Percentiles rank a stretch among this genome's conserved stretches.
phyloP scores from a whole-genome alignment of 2,888 invertebrate genomes.

The Hybos culiciformis region DNA sequence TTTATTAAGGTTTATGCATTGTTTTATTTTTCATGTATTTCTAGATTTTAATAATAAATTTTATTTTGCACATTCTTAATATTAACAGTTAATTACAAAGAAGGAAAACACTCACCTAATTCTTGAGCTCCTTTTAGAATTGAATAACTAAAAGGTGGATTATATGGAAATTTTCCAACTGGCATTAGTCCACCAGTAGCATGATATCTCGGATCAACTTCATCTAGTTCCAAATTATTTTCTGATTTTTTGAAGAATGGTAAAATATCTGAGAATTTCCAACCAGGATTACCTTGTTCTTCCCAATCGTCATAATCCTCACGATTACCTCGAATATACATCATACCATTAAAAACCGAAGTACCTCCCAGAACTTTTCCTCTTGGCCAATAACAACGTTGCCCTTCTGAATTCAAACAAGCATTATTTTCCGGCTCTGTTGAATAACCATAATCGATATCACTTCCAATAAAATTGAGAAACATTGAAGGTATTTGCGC shows the following conservation, averaged over 20 bases:
- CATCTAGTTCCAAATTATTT: constrained; percentile 56
- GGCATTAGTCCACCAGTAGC: constrained; percentile 63
- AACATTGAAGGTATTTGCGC: constrained; percentile 84
- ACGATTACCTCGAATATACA: constrained; percentile 80
- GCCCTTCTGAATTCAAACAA: constrained; percentile 56
- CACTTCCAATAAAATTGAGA: constrained; percentile 70
- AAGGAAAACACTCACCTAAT: constrained; percentile 40
- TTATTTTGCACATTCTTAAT: background rate
- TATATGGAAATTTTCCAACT: constrained; percentile 71
- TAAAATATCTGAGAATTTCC: constrained; percentile 78
- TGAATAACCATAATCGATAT: constrained; percentile 77
- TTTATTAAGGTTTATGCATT: too few relatives aligned
- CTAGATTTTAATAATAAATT: background rate
- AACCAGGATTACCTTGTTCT: constrained; percentile 69
- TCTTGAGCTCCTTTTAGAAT: constrained; percentile 66
- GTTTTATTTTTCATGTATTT: too few relatives aligned
- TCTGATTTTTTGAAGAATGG: constrained; percentile 83
- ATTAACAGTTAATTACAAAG: background rate
- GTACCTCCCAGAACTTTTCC: constrained; percentile 85
- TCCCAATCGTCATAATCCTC: constrained; percentile 84
- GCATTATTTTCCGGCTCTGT: constrained; percentile 71
- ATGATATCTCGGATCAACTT: constrained; percentile 65
- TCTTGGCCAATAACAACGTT: constrained; percentile 68
- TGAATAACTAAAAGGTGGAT: constrained; percentile 65
- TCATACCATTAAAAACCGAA: constrained; percentile 92